Evolutionary conservation across 2,797 vertebrate genomes (phyloP).

Genomic region (Sebastes melanostomus): DNA sequence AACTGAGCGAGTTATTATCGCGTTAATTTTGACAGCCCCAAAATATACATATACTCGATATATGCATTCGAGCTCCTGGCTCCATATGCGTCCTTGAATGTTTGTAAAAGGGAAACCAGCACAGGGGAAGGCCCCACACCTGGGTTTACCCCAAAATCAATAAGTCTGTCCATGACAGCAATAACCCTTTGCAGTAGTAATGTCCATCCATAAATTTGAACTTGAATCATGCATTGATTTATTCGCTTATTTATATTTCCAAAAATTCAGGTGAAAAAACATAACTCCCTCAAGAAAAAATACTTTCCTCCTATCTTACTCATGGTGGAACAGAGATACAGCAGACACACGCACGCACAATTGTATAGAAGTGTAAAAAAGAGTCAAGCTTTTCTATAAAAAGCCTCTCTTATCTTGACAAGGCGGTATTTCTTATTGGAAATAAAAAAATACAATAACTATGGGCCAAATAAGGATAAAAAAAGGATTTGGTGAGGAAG

Average conservation of each 20-base stretch:
- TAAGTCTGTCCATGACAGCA: background rate
- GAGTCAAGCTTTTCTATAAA: background rate
- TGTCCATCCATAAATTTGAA: background rate
- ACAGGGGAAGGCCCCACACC: background rate
- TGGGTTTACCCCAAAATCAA: background rate
- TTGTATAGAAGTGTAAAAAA: background rate
- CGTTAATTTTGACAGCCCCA: background rate
- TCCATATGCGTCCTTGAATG: background rate
- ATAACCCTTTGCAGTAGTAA: background rate
- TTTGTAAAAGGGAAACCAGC: background rate
- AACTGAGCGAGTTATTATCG: too few relatives aligned
- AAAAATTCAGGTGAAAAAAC: background rate
- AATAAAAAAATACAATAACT: constrained; percentile 1
- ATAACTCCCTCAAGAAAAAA: background rate
- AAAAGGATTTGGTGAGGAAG: background rate
- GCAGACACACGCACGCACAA: background rate
- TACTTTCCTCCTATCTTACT: background rate
- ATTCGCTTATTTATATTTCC: background rate
- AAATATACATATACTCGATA: background rate
- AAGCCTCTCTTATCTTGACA: background rate
- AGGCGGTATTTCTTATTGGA: background rate
- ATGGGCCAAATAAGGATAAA: background rate
- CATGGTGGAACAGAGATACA: background rate
- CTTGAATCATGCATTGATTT: background rate
- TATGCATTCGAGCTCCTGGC: background rate